A percentile compares a stretch with the other conserved stretches of the same genome.
Evolutionary conservation across 2,797 vertebrate species (phyloP).

Genomic region (Galaxias olidus): DNA sequence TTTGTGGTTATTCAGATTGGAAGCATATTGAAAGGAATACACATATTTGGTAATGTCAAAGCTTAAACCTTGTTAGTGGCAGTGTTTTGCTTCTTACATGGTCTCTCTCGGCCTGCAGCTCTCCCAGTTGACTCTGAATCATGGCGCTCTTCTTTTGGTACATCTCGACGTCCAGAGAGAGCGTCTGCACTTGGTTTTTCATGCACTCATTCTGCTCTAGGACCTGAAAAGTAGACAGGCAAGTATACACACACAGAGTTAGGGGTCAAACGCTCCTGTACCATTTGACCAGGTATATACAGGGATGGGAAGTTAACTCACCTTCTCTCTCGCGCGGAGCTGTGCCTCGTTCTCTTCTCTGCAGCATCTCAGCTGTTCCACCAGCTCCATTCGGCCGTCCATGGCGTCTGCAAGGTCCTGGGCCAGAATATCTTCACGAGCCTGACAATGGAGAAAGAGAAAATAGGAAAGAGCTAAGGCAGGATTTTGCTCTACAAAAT

Average conservation of each 20-base stretch:
- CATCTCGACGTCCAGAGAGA: slow-evolving; percentile 81
- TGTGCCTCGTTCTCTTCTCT: slow-evolving; percentile 73
- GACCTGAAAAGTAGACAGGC: slow-evolving; percentile 59
- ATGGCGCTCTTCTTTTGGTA: slow-evolving; percentile 78
- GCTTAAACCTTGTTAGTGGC: no score
- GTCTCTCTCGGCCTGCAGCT: slow-evolving; percentile 86
- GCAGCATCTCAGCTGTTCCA: slow-evolving; percentile 76
- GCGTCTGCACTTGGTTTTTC: slow-evolving; percentile 76
- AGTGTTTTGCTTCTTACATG: slow-evolving; percentile 66
- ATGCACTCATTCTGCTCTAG: slow-evolving; percentile 81
- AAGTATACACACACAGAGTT: slow-evolving; percentile 5
- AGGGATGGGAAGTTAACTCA: slow-evolving; percentile 35
- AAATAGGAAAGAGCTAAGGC: neutral
- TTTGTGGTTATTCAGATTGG: no score
- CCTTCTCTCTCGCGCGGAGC: slow-evolving; percentile 74
- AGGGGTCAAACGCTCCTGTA: neutral
- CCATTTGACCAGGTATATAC: neutral
- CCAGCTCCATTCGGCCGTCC: slow-evolving; percentile 77
- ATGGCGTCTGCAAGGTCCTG: slow-evolving; percentile 81
- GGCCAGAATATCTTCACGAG: slow-evolving; percentile 80
- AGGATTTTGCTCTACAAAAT: neutral
- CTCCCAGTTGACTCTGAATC: slow-evolving; percentile 79
- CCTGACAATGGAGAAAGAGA: slow-evolving; percentile 60
- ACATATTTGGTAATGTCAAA: no score
- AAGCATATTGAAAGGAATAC: no score